Conservation (phyloP, 1,140 invertebrate genomes). For the Drosophila nigromelanica region DNA sequence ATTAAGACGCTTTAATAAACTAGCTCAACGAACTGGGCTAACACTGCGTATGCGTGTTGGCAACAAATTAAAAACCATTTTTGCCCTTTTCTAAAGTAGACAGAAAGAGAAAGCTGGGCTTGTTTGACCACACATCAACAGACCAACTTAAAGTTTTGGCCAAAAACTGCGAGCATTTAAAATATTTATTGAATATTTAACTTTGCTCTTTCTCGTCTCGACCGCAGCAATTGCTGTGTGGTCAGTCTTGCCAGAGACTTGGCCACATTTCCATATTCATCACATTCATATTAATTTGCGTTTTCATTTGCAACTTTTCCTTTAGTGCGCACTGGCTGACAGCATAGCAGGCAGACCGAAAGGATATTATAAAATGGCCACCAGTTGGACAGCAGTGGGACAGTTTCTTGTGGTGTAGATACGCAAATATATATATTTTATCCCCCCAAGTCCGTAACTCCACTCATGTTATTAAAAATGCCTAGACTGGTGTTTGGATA, state of each 20-base stretch:
- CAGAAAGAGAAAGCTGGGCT: neutral
- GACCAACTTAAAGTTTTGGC: slow-evolving; percentile 5
- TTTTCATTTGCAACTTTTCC: slow-evolving; percentile 1
- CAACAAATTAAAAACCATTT: slow-evolving; percentile 26
- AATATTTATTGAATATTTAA: slow-evolving; percentile 67
- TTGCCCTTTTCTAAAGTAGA: neutral
- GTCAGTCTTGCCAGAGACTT: slow-evolving; percentile 22
- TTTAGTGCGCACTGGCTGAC: neutral
- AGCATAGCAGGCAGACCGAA: neutral
- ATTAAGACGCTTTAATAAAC: slow-evolving; percentile 54
- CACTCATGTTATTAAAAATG: neutral
- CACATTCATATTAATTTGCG: neutral
- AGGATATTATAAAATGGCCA: slow-evolving; percentile 26
- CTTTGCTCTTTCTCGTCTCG: slow-evolving; percentile 36
- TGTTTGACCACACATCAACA: neutral
- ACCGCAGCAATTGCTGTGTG: slow-evolving; percentile 20
- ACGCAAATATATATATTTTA: slow-evolving; percentile 27
- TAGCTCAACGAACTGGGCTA: slow-evolving; percentile 8
- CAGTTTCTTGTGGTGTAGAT: neutral
- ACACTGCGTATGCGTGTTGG: slow-evolving; percentile 42
- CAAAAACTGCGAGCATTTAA: slow-evolving; percentile 34
- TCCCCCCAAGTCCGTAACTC: neutral
- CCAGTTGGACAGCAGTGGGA: neutral
- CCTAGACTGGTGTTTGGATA: neutral
- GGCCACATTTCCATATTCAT: slow-evolving; percentile 30